Conservation (phyloP, 1,140 invertebrate genomes). For the Bombus pascuorum region DNA sequence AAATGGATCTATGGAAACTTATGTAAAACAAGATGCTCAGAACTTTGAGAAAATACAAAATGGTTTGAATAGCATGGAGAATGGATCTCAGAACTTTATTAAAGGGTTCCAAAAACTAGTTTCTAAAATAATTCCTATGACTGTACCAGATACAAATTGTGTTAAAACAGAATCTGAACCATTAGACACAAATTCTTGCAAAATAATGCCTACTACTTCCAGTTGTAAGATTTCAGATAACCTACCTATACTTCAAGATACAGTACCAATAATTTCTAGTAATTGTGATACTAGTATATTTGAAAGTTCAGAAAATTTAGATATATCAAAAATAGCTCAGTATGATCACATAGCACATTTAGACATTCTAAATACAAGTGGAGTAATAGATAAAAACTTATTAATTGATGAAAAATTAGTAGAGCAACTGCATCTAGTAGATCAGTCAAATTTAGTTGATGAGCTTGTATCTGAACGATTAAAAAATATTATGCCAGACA, state of each 20-base stretch:
- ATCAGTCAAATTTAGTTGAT: constrained; percentile 77
- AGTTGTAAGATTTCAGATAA: constrained; percentile 61
- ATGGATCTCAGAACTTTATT: constrained; percentile 60
- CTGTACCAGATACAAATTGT: constrained; percentile 23
- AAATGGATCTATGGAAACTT: constrained; percentile 58
- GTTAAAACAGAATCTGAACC: constrained; percentile 46
- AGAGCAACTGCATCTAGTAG: constrained; percentile 76
- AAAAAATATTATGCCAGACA: constrained; percentile 78
- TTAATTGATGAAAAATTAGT: constrained; percentile 79
- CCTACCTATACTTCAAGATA: constrained; percentile 63
- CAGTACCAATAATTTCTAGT: constrained; percentile 52
- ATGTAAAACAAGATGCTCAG: constrained; percentile 54
- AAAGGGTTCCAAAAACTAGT: constrained; percentile 73
- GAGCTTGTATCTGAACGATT: constrained; percentile 77
- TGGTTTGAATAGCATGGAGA: constrained; percentile 57
- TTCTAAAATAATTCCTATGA: constrained; percentile 61
- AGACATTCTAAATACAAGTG: constrained; percentile 76
- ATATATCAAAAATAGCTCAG: constrained; percentile 72
- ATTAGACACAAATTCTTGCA: constrained; percentile 44
- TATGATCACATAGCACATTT: constrained; percentile 78
- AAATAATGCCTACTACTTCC: constrained; percentile 49
- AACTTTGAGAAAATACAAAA: constrained; percentile 63
- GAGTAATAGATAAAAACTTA: constrained; percentile 77
- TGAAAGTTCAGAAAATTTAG: constrained; percentile 74
- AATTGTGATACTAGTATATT: constrained; percentile 75